Evolutionary conservation across 2,113 vertebrate species (phyloP), one percentile per base, ranked within the genome.

Genomic region (Pteronura brasiliensis): DNA sequence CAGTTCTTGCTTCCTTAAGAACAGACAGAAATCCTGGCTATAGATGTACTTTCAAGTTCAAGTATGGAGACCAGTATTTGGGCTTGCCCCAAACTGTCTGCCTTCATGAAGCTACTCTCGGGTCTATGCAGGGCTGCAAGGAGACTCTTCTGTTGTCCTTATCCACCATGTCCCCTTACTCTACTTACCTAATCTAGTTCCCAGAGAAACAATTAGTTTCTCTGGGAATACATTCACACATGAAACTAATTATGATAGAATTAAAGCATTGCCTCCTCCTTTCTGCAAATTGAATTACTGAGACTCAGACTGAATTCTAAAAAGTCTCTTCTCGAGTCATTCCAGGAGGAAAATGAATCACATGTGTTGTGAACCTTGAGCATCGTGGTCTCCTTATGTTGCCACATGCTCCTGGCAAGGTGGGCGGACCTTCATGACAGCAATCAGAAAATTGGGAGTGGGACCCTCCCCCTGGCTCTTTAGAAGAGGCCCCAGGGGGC

Each of bases 191-290:
- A 93, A 90, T 89, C 31, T 55, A 23, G 72, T 95, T 88, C 83
- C 86, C 79, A 74, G 23, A 0, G 5, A 85, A 84, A 59, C 57
- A 91, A 93, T 93, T 20, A 69, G 52, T 82, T 86, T n/a, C n/a
- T n/a, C n/a, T n/a, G n/a, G n/a, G n/a, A 69, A 69, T 97, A 59
- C 14, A 76, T 76, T 87, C 83, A 76, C 95, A 97, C 57, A 52
- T 76, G 96, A 96, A 98, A 97, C 83, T 93, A 82, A 98, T 98
- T 98, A 97, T 65, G 93, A 86, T 63, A 88, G 77, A 97, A 93
- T 95, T 96, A 97, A 96, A 86, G 69, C 42, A 52, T 96, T 42
- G 82, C 82, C 86, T 72, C 67, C 67, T 92, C 67, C 79, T 76
- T 84, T 67, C 65, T 88, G 77, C 76, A 97, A 97, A 97, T 94